Base-by-base conservation (phyloP, 2,113 vertebrate species). In the Daubentonia madagascariensis region DNA sequence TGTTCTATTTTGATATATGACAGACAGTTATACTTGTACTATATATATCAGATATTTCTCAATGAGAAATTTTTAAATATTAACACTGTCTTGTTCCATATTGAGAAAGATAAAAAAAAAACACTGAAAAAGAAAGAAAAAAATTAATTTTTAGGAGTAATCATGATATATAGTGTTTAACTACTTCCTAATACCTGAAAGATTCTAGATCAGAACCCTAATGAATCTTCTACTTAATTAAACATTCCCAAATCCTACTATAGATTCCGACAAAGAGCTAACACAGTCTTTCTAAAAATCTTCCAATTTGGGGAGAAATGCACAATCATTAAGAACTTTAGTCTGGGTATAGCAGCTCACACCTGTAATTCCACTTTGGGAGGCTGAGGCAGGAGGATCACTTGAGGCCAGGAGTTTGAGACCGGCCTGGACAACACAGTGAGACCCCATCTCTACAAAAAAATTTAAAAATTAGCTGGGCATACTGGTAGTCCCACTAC, bases 171-270 rank as follows among this genome's bases (percentile, higher is more conserved):
- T 2, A 96, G 18, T 92, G 25, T 79, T 40, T 85, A 75, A 90
- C 48, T 76, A 95, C 17, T 86, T 95, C 43, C 72, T 80, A 84
- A 73, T 32, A 70, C 30, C 1, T 12, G 43, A 72, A 91, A 93
- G 75, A 40, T 85, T 85, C 63, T 89, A 43, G 10, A 59, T 85
- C 70, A 89, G 70, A 96, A 94, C 85, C 35, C 50, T 95, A 96
- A 61, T 40, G 7, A 79, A 80, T 67, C 76, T 89, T 92, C 79
- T 70, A 83, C 45, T 93, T 72, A 79, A 85, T 85, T 70, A 79
- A 72, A 94, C 28, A 80, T 79, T 80, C 37, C 59, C 91, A n/a
- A 92, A 95, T 85, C 65, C 32, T 72, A 89, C 28, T 22, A 88
- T 1, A 73, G n/a, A 76, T 76, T 89, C 78, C 75, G 54, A 93